Conservation (phyloP, 2,113 vertebrate genomes). For the Rhinolophus ferrumequinum region DNA sequence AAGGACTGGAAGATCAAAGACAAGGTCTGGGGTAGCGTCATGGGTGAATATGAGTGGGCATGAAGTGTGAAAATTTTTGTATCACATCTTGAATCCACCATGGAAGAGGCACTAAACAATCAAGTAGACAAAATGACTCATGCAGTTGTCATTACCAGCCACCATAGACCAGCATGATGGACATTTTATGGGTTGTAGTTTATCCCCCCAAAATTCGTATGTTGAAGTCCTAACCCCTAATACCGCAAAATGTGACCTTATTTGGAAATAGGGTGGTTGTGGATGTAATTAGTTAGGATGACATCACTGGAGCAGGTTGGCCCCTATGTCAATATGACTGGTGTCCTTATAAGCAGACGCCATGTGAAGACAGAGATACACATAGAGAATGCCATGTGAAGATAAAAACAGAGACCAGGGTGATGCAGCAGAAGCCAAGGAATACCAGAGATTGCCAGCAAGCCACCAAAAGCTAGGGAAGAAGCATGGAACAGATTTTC, state of each 20-base stretch:
- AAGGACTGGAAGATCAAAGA: slow-evolving; percentile 3
- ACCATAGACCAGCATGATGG: background rate
- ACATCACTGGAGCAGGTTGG: background rate
- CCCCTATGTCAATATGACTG: background rate
- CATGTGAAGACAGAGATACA: background rate
- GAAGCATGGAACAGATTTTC: background rate
- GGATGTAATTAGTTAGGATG: background rate
- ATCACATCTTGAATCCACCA: background rate
- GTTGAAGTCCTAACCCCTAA: background rate
- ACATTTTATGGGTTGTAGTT: background rate
- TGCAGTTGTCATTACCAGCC: background rate
- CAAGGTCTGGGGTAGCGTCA: background rate
- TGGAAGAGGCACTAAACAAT: background rate
- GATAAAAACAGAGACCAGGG: background rate
- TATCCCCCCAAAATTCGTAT: background rate
- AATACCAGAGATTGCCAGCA: background rate
- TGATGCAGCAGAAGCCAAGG: background rate
- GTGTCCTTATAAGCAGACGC: background rate
- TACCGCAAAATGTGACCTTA: background rate
- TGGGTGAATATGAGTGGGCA: background rate
- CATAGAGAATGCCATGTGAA: background rate
- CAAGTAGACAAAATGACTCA: background rate
- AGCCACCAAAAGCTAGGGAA: background rate
- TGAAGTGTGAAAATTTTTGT: background rate
- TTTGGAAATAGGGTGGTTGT: slow-evolving; percentile 17